Evolutionary conservation across 2,797 vertebrate genomes (phyloP).

Genomic region (Selene dorsalis): DNA sequence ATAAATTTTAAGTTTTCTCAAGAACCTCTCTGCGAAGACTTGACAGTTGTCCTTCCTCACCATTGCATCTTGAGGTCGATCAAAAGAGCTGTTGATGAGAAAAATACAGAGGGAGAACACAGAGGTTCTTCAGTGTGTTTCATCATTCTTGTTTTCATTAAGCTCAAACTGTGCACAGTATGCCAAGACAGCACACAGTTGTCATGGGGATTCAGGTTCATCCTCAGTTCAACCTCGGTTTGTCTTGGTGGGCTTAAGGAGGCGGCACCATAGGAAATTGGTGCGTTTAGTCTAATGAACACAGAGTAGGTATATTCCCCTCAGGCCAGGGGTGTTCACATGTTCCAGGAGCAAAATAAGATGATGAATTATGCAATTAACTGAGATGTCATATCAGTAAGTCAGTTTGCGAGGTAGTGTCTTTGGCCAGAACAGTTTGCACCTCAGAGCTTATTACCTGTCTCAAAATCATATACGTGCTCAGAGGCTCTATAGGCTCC

Average conservation of each 20-base stretch:
- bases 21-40: too few species aligned
- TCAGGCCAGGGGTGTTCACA: background rate
- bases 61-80: too few species aligned
- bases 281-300: background rate
- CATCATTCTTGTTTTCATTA: background rate
- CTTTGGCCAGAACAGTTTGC: background rate
- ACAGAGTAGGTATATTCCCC: background rate
- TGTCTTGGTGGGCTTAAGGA: too few species aligned
- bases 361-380: slow-evolving; percentile 1
- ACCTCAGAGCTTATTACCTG: background rate
- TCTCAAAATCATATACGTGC: too few species aligned
- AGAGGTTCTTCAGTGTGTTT: too few species aligned
- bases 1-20: too few species aligned
- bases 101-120: too few species aligned
- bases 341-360: background rate
- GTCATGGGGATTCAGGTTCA: background rate
- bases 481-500: too few species aligned
- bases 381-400: background rate
- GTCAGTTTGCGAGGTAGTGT: slow-evolving; percentile 3
- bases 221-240: background rate
- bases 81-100: too few species aligned
- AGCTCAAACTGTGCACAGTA: background rate
- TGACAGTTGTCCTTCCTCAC: too few species aligned
- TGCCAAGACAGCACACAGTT: background rate
- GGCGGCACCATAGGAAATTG: background rate